Conservation (phyloP, 2,888 invertebrate genomes). For the Hofmannophila pseudospretella region DNA sequence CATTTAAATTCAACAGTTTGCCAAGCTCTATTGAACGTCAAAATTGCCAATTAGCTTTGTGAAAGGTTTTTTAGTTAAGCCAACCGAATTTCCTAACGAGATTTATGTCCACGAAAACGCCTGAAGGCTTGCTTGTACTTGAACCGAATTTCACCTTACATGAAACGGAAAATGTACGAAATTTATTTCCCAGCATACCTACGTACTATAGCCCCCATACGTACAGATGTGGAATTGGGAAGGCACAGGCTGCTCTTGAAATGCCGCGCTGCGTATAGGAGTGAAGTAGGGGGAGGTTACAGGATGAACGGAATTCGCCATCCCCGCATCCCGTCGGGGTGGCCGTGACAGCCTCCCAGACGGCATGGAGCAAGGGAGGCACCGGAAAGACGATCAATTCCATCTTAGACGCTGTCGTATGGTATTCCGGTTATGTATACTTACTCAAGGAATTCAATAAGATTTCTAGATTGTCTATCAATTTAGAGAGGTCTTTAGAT, state of each 20-base stretch:
- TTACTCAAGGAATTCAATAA: constrained; percentile 22
- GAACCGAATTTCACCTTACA: too few species aligned
- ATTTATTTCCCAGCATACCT: too few species aligned
- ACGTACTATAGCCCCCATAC: too few species aligned
- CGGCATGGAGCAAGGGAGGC: constrained; percentile 23
- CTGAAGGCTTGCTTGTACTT: too few species aligned
- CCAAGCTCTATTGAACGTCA: constrained; percentile 7
- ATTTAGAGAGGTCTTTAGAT: too few species aligned
- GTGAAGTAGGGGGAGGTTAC: constrained; percentile 18
- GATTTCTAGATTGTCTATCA: constrained; percentile 13
- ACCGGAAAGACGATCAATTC: constrained; percentile 21
- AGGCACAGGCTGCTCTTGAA: background rate
- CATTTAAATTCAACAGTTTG: background rate
- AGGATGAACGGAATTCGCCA: constrained; percentile 31
- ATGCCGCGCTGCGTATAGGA: constrained; percentile 8
- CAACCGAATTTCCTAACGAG: constrained; percentile 1
- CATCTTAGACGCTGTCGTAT: constrained; percentile 1
- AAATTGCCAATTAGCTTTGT: constrained; percentile 12
- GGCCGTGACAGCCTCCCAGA: constrained; percentile 34
- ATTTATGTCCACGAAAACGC: too few species aligned
- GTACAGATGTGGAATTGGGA: background rate
- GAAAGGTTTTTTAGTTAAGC: constrained; percentile 5
- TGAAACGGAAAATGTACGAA: too few species aligned
- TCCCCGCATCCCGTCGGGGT: constrained; percentile 22
- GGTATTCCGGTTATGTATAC: background rate